A percentile compares a stretch with the other conserved stretches of the same genome.
Conservation (phyloP, 2,113 vertebrate genomes). For the Trichechus manatus region DNA sequence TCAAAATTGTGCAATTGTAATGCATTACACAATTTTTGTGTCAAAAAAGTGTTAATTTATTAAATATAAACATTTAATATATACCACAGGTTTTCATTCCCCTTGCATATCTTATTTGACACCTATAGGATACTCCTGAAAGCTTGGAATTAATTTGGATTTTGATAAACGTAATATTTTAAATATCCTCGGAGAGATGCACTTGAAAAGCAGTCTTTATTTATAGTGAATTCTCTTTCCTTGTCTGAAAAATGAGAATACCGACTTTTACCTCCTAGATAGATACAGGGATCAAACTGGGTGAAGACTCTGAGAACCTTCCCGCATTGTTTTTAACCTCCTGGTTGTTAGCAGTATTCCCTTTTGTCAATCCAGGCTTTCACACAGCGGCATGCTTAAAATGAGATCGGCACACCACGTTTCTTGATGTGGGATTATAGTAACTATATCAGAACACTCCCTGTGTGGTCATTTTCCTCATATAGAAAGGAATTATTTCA, state of each 20-base stretch:
- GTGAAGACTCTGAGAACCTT: slow-evolving; percentile 22
- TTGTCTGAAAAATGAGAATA: neutral
- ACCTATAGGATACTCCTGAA: neutral
- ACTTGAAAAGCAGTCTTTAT: neutral
- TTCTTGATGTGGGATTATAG: neutral
- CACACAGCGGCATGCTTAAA: neutral
- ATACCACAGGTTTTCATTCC: neutral
- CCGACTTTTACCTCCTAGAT: neutral
- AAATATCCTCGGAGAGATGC: neutral
- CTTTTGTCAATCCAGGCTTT: neutral
- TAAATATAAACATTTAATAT: neutral
- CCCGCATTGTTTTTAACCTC: neutral
- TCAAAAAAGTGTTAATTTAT: neutral
- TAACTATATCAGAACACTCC: neutral
- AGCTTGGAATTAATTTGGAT: neutral
- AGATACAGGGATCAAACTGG: neutral
- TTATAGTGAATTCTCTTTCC: neutral
- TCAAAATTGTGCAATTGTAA: neutral
- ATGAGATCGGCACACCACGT: neutral
- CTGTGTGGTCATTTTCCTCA: neutral
- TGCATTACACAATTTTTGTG: neutral
- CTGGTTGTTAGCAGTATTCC: neutral
- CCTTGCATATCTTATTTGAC: neutral
- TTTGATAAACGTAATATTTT: neutral
- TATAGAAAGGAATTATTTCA: neutral